phyloP scores from a whole-genome alignment of 2,113 vertebrate genomes.

The Carlito syrichta region DNA sequence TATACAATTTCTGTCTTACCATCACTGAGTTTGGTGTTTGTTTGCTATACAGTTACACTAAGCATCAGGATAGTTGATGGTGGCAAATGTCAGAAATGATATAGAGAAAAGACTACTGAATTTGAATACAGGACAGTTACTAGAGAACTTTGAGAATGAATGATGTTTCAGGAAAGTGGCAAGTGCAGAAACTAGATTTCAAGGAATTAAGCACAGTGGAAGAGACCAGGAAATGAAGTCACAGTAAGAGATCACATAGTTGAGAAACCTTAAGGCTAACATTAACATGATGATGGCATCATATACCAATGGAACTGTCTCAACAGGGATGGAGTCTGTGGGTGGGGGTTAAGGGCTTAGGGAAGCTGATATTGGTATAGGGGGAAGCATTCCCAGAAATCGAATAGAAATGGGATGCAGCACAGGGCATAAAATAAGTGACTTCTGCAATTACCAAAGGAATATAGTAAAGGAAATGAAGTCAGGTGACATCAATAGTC shows the following conservation, averaged over 20 bases:
- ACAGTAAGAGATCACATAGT: background rate
- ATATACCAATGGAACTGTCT: background rate
- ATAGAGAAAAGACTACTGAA: background rate
- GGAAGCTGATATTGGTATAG: background rate
- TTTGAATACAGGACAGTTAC: background rate
- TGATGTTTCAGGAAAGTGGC: background rate
- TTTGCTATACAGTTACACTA: background rate
- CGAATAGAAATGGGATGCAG: background rate
- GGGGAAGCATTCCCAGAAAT: background rate
- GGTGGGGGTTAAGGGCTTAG: fast-evolving
- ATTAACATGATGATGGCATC: background rate
- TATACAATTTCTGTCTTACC: background rate
- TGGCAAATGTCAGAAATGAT: background rate
- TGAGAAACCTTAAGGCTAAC: background rate
- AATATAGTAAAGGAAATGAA: background rate
- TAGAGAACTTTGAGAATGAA: background rate
- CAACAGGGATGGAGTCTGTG: background rate
- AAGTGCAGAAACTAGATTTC: background rate
- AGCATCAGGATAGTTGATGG: background rate
- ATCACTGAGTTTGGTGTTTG: background rate
- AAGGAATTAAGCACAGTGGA: background rate
- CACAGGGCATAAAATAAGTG: background rate
- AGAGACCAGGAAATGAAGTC: background rate
- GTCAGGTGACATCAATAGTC: background rate
- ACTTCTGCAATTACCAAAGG: background rate